Evolutionary conservation across 2,113 vertebrate species (phyloP).

Genomic region (Crotalus viridis): DNA sequence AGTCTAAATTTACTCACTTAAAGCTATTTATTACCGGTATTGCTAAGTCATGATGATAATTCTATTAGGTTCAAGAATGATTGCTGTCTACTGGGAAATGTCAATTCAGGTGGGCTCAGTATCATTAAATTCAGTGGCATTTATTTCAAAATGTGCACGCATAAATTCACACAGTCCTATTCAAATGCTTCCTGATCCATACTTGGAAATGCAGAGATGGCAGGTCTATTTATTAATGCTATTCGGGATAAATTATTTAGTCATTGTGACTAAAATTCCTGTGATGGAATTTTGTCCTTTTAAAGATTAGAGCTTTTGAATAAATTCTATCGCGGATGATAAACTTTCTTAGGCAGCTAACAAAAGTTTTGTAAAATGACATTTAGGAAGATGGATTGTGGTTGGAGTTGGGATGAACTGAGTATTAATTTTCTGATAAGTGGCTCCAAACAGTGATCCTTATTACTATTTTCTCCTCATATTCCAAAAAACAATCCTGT

Average conservation of each 20-base stretch:
- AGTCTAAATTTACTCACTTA: background rate
- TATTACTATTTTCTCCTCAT: background rate
- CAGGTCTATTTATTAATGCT: background rate
- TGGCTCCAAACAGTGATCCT: background rate
- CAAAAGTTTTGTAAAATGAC: background rate
- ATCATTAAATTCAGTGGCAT: background rate
- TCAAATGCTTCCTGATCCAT: background rate
- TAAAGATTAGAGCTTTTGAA: background rate
- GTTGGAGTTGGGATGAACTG: background rate
- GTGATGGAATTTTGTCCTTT: background rate
- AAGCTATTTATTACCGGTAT: background rate
- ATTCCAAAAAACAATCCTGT: background rate
- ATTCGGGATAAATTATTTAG: background rate
- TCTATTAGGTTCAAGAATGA: background rate
- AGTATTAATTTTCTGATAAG: background rate
- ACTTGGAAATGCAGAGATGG: background rate
- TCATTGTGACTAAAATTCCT: background rate
- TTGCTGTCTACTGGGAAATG: background rate
- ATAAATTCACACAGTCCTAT: background rate
- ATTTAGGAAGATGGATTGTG: background rate
- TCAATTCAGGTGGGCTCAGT: background rate
- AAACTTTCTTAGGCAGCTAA: background rate
- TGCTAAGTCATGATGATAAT: slow-evolving; percentile 43
- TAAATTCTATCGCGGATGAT: background rate
- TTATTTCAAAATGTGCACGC: background rate